Conservation (phyloP, 2,797 vertebrate genomes). For the Gouania willdenowi region DNA sequence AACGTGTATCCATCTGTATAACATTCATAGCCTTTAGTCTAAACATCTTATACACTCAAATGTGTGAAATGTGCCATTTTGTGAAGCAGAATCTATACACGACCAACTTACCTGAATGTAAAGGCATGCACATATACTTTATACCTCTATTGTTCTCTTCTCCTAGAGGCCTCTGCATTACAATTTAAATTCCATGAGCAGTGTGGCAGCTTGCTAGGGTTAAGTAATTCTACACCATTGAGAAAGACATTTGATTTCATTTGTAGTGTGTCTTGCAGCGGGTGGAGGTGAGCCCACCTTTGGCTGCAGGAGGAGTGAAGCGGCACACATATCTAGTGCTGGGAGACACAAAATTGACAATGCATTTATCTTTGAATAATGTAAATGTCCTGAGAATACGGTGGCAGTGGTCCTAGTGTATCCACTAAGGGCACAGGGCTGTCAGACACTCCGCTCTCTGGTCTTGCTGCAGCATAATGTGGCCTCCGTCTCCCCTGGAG, state of each 20-base stretch:
- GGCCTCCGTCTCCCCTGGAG: slow-evolving; percentile 60
- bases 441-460: slow-evolving; percentile 62
- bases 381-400: slow-evolving; percentile 82
- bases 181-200: slow-evolving; percentile 51
- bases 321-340: slow-evolving; percentile 77
- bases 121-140: slow-evolving; percentile 12
- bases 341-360: slow-evolving; percentile 84
- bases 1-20: too few species aligned
- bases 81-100: too few species aligned
- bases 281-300: slow-evolving; percentile 79
- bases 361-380: slow-evolving; percentile 89
- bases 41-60: too few species aligned
- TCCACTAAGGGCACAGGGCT: slow-evolving; percentile 65
- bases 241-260: slow-evolving; percentile 85
- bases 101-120: slow-evolving; percentile 1
- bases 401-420: slow-evolving; percentile 73
- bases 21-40: too few species aligned
- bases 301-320: slow-evolving; percentile 77
- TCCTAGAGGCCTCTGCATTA: slow-evolving; percentile 44
- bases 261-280: slow-evolving; percentile 77
- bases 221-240: slow-evolving; percentile 77
- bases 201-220: slow-evolving; percentile 60
- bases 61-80: too few species aligned
- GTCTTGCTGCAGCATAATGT: slow-evolving; percentile 68
- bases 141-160: slow-evolving; percentile 42